Base-by-base conservation (phyloP, 2,113 vertebrate genomes). In the Corythaeola cristata region DNA sequence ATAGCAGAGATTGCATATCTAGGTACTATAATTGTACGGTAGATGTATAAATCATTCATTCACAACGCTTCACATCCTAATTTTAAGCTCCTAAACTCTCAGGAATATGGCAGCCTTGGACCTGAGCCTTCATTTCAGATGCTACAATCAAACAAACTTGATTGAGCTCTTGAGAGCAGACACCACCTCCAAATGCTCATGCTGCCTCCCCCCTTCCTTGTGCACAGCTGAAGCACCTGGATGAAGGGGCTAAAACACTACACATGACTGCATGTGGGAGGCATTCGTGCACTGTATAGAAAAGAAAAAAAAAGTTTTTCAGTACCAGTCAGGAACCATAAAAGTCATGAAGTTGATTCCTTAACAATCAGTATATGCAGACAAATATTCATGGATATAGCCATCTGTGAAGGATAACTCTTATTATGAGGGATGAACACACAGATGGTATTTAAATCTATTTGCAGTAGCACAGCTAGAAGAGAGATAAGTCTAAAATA, bases 231-330 rank as follows among this genome's bases (percentile, higher is more conserved):
- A 35, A 69, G 35, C 12, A 16, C n/a, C 17, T 21, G 49, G 28
- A 12, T 41, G 19, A 59, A 45, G 24, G n/a, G 22, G 30, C 72
- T 77, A 30, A 77, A 85, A 66, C 39, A 60, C 35, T 55, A n/a
- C 52, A n/a, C 22, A 2, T 6, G 12, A 32, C 30, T 53, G 50
- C 33, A 8, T 20, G 37, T 27, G 39, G 28, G 50, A 72, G 45
- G 24, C 64, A 37, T 14, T 37, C 0, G 0, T 44, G 39, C 20
- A 8, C 33, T 12, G 12, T 11, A 20, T 1, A 39, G 32, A 2
- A 12, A 28, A 45, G 26, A 50, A 49, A 47, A 33, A 67, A 33
- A 44, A 33, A 12, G 3, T 7, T 37, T 76, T 56, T 50, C 11
- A n/a, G 3, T 49, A 37, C 13, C 37, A 19, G 33, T 28, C 32